These are phyloP conservation scores for Malthinus flaveolus DNA, from an alignment of 2,888 invertebrate species.

Conservation along the genomic window DNA sequence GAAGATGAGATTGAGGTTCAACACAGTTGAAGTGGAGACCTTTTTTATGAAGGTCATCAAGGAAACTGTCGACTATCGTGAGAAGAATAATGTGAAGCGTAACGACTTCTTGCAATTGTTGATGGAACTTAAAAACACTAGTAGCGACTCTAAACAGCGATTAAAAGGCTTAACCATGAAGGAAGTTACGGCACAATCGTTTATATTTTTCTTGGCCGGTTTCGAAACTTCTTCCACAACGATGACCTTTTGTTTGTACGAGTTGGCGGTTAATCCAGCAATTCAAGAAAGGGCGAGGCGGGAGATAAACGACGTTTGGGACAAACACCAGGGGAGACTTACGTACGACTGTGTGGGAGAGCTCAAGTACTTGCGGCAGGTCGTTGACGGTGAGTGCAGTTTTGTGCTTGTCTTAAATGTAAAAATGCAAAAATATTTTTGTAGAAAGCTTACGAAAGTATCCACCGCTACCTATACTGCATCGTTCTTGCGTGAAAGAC, in stretches of 20 bases:
- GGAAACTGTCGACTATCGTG: slow-evolving; percentile 52
- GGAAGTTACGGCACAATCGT: slow-evolving; percentile 38
- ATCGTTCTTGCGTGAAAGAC: neutral
- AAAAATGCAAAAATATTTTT: neutral
- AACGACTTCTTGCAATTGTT: slow-evolving; percentile 61
- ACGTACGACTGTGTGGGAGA: slow-evolving; percentile 56
- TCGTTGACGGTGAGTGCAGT: slow-evolving; percentile 44
- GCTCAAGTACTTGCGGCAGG: slow-evolving; percentile 56
- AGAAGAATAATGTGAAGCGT: slow-evolving; percentile 50
- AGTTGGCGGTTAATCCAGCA: slow-evolving; percentile 55
- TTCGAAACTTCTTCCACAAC: slow-evolving; percentile 50
- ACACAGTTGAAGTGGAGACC: slow-evolving; percentile 37
- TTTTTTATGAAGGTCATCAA: slow-evolving; percentile 55
- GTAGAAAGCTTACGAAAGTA: neutral
- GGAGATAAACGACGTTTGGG: slow-evolving; percentile 52
- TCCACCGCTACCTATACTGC: neutral
- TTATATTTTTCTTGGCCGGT: slow-evolving; percentile 45
- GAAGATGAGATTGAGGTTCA: slow-evolving; percentile 32
- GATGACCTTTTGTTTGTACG: slow-evolving; percentile 56
- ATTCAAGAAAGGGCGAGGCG: slow-evolving; percentile 52
- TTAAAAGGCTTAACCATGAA: slow-evolving; percentile 11
- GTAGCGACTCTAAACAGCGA: neutral
- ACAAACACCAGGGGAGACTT: slow-evolving; percentile 49
- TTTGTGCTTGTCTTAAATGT: neutral
- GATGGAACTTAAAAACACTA: slow-evolving; percentile 35